Evolutionary conservation across 2,797 vertebrate genomes (phyloP).

Genomic region (Oreochromis grahami): DNA sequence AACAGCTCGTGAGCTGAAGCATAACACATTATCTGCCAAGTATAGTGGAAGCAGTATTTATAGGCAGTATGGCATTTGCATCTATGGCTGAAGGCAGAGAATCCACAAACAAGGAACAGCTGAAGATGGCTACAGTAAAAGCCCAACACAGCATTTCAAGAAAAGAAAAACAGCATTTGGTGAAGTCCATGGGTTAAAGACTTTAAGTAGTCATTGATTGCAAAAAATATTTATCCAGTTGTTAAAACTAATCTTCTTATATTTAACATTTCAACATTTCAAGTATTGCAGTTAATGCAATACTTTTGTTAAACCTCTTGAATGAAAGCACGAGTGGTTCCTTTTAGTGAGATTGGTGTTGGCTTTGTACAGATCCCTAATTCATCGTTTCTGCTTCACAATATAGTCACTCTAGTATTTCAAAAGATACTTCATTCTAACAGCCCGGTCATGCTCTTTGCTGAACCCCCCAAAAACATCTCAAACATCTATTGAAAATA

Average conservation of each 20-base stretch:
- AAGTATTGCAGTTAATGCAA: neutral
- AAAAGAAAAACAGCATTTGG: neutral
- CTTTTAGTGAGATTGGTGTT: neutral
- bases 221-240: neutral
- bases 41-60: neutral
- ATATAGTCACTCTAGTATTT: neutral
- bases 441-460: neutral
- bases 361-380: neutral
- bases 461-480: neutral
- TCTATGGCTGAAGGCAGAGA: neutral
- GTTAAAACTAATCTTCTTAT: neutral
- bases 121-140: neutral
- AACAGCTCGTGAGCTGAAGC: neutral
- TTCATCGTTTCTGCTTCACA: neutral
- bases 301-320: neutral
- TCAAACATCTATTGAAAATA: conserved; percentile 24
- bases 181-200: neutral
- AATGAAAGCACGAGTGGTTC: neutral
- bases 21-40: neutral
- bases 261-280: neutral
- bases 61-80: neutral
- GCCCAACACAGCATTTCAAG: neutral
- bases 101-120: neutral
- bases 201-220: neutral
- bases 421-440: neutral